Conservation (phyloP, 2,888 invertebrate genomes). For the Enoplolaimus lenunculus region DNA sequence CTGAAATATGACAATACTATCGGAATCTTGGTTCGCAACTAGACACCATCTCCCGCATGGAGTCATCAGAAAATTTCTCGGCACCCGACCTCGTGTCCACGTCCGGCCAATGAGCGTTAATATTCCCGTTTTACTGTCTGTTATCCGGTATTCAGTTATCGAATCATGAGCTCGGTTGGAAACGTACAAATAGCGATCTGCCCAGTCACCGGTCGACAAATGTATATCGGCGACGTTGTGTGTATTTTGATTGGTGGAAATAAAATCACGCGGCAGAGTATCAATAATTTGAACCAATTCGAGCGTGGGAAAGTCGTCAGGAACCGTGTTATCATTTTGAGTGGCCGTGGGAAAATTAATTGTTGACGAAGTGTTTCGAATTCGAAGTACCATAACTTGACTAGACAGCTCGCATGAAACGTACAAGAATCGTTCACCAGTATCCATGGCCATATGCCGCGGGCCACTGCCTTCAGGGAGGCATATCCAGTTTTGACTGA, state of each 20-base stretch:
- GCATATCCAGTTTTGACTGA: no score
- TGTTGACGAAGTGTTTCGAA: no score
- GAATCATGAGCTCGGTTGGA: background rate
- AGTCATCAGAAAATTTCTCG: background rate
- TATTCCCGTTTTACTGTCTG: background rate
- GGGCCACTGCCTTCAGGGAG: background rate
- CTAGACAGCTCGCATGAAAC: background rate
- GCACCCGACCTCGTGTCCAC: background rate
- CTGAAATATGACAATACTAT: background rate
- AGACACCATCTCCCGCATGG: background rate
- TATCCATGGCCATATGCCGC: background rate
- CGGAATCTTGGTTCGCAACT: slow-evolving; percentile 3
- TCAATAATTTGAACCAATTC: background rate
- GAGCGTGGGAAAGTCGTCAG: background rate
- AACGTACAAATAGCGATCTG: background rate
- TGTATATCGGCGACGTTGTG: background rate
- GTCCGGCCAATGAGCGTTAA: background rate
- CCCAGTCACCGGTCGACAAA: background rate
- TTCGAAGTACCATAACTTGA: background rate
- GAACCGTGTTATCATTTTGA: no score
- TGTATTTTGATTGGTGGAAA: no score
- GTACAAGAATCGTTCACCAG: background rate
- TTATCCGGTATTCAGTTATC: background rate
- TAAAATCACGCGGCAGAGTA: background rate
- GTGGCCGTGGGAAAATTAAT: no score